These are phyloP conservation scores for Ceratina japonica DNA, from an alignment of 1,140 invertebrate genomes.

Conservation along the genomic window DNA sequence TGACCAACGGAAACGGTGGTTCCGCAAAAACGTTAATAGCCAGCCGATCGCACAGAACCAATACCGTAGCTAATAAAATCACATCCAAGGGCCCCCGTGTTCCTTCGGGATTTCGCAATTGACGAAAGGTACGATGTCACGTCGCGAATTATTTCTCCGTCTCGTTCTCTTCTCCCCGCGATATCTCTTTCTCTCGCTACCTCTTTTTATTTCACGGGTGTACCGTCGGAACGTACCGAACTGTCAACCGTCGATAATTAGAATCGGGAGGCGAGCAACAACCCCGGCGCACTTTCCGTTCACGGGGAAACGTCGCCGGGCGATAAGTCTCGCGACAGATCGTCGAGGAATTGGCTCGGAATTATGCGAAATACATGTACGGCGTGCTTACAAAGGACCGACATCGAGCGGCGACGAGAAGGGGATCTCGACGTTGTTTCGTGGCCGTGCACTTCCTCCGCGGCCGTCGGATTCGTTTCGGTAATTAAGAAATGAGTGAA, in stretches of 20 bases:
- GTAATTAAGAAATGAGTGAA: slow-evolving; percentile 10
- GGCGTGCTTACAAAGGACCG: slow-evolving; percentile 35
- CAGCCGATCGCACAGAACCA: not conserved
- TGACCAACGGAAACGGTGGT: slow-evolving; percentile 7
- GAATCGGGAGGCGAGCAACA: slow-evolving; percentile 20
- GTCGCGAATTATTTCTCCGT: slow-evolving; percentile 38
- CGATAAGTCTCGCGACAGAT: slow-evolving; percentile 15
- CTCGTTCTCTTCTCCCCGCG: slow-evolving; percentile 13
- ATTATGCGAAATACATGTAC: slow-evolving; percentile 27
- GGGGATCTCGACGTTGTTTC: not conserved
- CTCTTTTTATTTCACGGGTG: slow-evolving; percentile 42
- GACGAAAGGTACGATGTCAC: slow-evolving; percentile 48
- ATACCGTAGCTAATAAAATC: slow-evolving; percentile 17
- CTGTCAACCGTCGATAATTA: slow-evolving; percentile 45
- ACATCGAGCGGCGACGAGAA: slow-evolving; percentile 24
- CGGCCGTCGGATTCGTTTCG: not conserved
- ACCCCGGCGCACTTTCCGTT: not conserved
- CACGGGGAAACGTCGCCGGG: not conserved
- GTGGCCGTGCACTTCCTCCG: not conserved
- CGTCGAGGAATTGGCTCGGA: slow-evolving; percentile 19
- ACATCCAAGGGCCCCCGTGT: not conserved
- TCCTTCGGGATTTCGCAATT: slow-evolving; percentile 50
- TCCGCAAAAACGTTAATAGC: slow-evolving; percentile 13
- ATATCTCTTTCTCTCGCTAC: slow-evolving; percentile 26
- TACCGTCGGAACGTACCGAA: slow-evolving; percentile 33